These are phyloP conservation scores for Sparus aurata DNA, from an alignment of 2,797 vertebrate genomes.

Conservation along the genomic window DNA sequence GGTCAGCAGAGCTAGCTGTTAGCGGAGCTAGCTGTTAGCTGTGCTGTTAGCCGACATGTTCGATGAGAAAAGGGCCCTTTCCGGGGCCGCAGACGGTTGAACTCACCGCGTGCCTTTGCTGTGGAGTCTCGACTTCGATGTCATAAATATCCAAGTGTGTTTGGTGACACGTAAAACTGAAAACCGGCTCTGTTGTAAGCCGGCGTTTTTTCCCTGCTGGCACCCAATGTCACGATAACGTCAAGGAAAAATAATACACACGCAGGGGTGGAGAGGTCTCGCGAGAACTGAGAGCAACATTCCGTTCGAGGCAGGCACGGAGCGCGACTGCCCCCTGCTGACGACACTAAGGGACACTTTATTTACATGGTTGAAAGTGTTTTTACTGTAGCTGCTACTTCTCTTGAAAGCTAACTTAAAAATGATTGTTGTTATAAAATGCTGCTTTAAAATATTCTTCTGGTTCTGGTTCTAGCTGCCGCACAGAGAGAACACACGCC, in stretches of 20 bases:
- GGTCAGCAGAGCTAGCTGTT: neutral
- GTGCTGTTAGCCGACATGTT: neutral
- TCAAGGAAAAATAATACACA: neutral
- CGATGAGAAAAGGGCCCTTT: fast-evolving
- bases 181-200: neutral
- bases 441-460: no score
- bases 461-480: no score
- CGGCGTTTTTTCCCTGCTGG: neutral
- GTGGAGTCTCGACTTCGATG: conserved; percentile 44
- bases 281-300: conserved; percentile 30
- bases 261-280: neutral
- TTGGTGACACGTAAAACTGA: fast-evolving
- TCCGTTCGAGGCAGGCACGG: neutral
- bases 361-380: no score
- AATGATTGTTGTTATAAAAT: no score
- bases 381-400: no score
- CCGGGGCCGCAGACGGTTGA: fast-evolving
- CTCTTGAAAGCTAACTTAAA: no score
- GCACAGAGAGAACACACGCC: no score
- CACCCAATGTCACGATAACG: conserved; percentile 23
- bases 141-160: conserved; percentile 36
- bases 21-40: conserved; percentile 17
- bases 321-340: conserved; percentile 1
- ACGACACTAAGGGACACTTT: neutral
- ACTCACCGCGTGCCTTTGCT: conserved; percentile 58